phyloP scores from a whole-genome alignment of 2,113 vertebrate genomes.

The Poeciliopsis turrubarensis region DNA sequence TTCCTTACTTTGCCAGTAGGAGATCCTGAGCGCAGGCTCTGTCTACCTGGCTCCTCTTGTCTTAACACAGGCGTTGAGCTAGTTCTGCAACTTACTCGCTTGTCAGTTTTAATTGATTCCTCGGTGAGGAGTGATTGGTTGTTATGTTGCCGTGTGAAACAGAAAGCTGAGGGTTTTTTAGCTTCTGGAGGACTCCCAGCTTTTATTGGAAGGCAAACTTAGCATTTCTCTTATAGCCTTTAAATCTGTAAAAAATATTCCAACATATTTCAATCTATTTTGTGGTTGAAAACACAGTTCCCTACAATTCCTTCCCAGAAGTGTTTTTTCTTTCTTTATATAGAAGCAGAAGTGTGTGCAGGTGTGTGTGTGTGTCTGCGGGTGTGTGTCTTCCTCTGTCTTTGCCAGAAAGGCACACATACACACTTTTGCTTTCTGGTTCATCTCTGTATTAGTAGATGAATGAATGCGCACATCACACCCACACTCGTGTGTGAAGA shows the following conservation, averaged over 20 bases:
- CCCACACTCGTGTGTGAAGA: neutral
- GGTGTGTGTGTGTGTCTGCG: too few species aligned
- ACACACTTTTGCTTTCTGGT: slow-evolving; percentile 53
- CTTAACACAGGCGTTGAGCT: neutral
- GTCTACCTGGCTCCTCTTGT: neutral
- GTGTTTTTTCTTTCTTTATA: neutral
- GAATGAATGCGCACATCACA: neutral
- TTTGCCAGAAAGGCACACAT: slow-evolving; percentile 38
- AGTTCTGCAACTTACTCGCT: neutral
- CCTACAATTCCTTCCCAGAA: neutral
- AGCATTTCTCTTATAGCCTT: neutral
- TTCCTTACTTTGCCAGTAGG: neutral
- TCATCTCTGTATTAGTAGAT: slow-evolving; percentile 55
- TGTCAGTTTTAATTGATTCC: slow-evolving; percentile 2
- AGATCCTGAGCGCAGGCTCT: neutral
- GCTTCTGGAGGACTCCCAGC: neutral
- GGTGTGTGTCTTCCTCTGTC: neutral
- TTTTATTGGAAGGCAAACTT: neutral
- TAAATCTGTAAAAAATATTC: neutral
- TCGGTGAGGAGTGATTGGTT: neutral
- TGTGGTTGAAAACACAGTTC: neutral
- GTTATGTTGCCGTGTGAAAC: neutral
- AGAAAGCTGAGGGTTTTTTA: neutral
- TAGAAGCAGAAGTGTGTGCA: neutral
- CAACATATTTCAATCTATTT: neutral